phyloP scores from a whole-genome alignment of 1,140 invertebrate genomes.

The Drosophila orosa region DNA sequence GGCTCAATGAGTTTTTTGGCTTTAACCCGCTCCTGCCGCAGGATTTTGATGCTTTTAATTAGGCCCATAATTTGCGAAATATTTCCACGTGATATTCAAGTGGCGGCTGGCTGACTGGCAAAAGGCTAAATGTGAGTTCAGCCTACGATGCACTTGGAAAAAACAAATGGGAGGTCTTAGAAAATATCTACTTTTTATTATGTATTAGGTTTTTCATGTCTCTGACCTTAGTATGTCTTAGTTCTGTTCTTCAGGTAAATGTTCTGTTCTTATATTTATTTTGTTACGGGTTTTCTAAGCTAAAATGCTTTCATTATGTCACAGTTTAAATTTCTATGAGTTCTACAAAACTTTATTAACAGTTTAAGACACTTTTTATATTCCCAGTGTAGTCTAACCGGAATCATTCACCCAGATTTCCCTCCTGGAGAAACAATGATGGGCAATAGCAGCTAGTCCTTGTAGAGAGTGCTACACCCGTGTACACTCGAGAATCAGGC shows the following conservation, averaged over 20 bases:
- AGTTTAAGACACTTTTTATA: too few relatives aligned
- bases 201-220: accelerated
- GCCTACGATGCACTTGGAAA: slow-evolving; percentile 3
- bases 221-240: too few relatives aligned
- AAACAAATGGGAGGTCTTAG: not conserved
- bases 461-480: slow-evolving; percentile 57
- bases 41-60: slow-evolving; percentile 65
- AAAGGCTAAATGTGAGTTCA: slow-evolving; percentile 61
- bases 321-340: too few relatives aligned
- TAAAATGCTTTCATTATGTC: too few relatives aligned
- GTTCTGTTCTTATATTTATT: too few relatives aligned
- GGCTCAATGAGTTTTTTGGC: slow-evolving; percentile 59
- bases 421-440: slow-evolving; percentile 43
- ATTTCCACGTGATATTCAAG: slow-evolving; percentile 71
- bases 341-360: too few relatives aligned
- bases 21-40: slow-evolving; percentile 15
- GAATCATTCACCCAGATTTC: slow-evolving; percentile 72
- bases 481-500: slow-evolving; percentile 66
- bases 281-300: too few relatives aligned
- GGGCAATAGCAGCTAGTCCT: slow-evolving; percentile 45
- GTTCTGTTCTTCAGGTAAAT: too few relatives aligned
- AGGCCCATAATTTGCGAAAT: slow-evolving; percentile 80
- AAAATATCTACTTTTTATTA: not conserved
- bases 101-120: slow-evolving; percentile 45
- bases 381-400: slow-evolving; percentile 6